Evolutionary conservation across 37 sponge, comb jelly and placozoan genomes (phyloP), one percentile per base, ranked within the genome.

Genomic region (Eunapius fragilis): DNA sequence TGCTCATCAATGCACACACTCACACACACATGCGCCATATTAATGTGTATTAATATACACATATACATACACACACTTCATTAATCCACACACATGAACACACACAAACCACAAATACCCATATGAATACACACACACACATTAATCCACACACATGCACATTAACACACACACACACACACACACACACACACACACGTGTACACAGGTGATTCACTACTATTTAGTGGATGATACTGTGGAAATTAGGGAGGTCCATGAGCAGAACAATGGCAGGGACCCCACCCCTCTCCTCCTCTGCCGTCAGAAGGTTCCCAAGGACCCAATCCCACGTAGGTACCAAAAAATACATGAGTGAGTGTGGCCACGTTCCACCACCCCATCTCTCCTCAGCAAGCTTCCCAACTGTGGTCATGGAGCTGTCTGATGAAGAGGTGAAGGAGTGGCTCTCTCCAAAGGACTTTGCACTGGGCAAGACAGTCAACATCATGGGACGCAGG

Each of bases 151-250:
- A 73, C 74, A 33, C 33, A 73, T 31, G 27, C 33, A 19, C 74
- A 17, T 31, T 5, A 26, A 17, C 75, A 41, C 49, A 72, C 84
- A 38, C 25, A 34, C 74, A 83, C 45, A 22, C 35, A 31, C 73
- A 70, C 74, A n/a, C 41, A 33, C 74, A 4, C 28, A 22, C 41
- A 67, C 69, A 31, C 50, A 38, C 58, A 37, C 25, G 58, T 34
- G 35, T 6, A 25, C 58, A 31, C 47, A 96, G 93, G 77, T 93
- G 26, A 47, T 98, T 6, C 99, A 98, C 76, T 98, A 96, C 67
- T 98, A 91, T 76, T 83, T 96, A 73, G 99, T 93, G 24, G 99
- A 98, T 74, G 97, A 98, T 76, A 95, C 97, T 4, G 87, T 98
- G 22, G 97, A 98, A 72, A 89, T 98, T 28, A 71, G 97, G 37